phyloP scores from a whole-genome alignment of 2,797 vertebrate species.

The Lacerta bilineata region DNA sequence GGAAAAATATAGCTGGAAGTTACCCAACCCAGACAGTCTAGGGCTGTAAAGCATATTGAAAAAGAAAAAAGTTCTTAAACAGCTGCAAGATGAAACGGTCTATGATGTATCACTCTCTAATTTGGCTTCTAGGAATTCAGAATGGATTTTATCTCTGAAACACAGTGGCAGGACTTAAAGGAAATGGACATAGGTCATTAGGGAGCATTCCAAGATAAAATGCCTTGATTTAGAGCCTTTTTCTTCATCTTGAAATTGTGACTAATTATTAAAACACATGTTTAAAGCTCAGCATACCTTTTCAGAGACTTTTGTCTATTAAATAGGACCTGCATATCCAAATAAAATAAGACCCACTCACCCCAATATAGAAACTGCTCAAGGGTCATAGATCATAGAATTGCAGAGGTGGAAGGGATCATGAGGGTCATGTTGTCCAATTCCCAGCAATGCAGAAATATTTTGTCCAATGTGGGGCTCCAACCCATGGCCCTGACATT shows the following conservation, averaged over 20 bases:
- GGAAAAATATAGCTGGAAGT: conserved; percentile 29
- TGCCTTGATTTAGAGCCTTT: conserved; percentile 22
- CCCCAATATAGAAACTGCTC: background rate
- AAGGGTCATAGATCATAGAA: background rate
- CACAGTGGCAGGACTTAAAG: background rate
- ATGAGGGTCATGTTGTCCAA: no score
- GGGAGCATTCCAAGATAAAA: conserved; percentile 38
- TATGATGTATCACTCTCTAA: conserved; percentile 14
- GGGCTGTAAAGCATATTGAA: conserved; percentile 24
- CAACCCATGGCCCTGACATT: no score
- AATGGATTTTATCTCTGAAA: conserved; percentile 5
- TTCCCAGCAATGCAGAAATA: no score
- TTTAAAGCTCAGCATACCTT: conserved; percentile 21
- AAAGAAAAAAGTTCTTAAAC: background rate
- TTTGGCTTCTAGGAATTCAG: conserved; percentile 22
- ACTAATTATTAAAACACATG: conserved; percentile 33
- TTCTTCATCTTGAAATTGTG: conserved; percentile 41
- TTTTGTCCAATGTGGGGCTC: no score
- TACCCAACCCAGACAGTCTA: background rate
- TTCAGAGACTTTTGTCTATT: conserved; percentile 25
- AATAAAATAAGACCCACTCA: conserved; percentile 11
- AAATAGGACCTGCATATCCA: background rate
- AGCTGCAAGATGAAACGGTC: conserved; percentile 19
- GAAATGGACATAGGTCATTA: background rate
- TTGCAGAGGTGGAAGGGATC: no score